Evolutionary conservation across 2,113 vertebrate genomes (phyloP), one percentile per base, ranked within the genome.

Genomic region (Seriola rivoliana): DNA sequence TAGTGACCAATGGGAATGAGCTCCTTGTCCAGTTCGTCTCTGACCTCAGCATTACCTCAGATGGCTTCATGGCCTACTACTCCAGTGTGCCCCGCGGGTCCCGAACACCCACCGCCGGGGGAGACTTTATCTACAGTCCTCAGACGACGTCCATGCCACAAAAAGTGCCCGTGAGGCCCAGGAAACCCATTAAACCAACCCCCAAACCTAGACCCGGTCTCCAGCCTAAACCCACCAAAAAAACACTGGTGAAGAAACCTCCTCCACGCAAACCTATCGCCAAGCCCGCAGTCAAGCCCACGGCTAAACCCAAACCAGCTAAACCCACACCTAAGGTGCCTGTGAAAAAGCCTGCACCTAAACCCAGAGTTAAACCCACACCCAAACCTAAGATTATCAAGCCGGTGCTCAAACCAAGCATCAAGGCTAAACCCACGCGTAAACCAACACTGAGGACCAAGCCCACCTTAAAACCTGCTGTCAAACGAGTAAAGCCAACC

Each of bases 21-120:
- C 95, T 98, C 44, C 94, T 98, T 11, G 96, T 98, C 60, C 97
- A 98, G 93, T 98, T 98, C 21, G 96, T 98, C 34, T 98, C 97
- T 0, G 97, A 98, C 83, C 96, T 97, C 79, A 98, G 97, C 5
- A 95, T 98, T 79, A 97, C 97, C 0, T 96, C 96, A 0, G 95
- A 97, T 17, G 97, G 97, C 58, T 98, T 98, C 89, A 95, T 96
- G 59, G 96, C 96, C n/a, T 81, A 92, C 78, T 98, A 98, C 81
- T 84, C 75, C 75, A 94, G 91, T 3, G 85, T 95, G 11, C 92
- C 95, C 12, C 92, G 75, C 1, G 93, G 94, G 10, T 91, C 94
- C 32, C 85, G 90, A 17, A 63, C 57, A 9, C 85, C 93, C 48
- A 94, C 93, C 0, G 58, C 84, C 0, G 91, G 81, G 32, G 89